Percentiles rank a stretch among this genome's conserved stretches.
Evolutionary conservation across 2,113 vertebrate species (phyloP).

Genomic region (Cryptomyrus ogoouensis): DNA sequence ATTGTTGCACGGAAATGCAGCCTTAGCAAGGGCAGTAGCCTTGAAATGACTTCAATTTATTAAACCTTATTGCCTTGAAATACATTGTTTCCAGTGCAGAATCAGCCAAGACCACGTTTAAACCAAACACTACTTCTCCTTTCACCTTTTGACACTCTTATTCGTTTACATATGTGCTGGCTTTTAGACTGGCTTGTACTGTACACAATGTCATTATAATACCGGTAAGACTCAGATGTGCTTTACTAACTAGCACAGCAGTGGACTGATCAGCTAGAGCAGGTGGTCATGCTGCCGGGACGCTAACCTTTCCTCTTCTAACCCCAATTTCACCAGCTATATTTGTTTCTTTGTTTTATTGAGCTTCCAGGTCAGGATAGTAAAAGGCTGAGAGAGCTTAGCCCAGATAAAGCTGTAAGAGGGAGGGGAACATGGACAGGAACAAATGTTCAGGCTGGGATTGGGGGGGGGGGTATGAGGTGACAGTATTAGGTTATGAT

Average conservation of each 20-base stretch:
- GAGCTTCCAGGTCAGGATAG: slow-evolving; percentile 46
- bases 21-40: not conserved
- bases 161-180: not conserved
- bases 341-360: slow-evolving; percentile 47
- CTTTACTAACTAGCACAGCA: not conserved
- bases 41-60: not conserved
- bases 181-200: not conserved
- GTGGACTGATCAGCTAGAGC: no score
- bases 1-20: not conserved
- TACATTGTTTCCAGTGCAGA: not conserved
- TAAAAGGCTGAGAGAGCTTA: slow-evolving; percentile 26
- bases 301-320: not conserved
- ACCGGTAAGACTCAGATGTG: not conserved
- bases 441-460: slow-evolving; percentile 19
- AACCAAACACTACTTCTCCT: not conserved
- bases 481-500: slow-evolving; percentile 37
- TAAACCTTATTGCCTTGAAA: not conserved
- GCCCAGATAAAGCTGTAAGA: slow-evolving; percentile 29
- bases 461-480: slow-evolving; percentile 4
- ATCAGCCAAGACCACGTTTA: not conserved
- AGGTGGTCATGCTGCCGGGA: not conserved
- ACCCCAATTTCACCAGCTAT: slow-evolving; percentile 7
- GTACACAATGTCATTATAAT: not conserved
- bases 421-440: slow-evolving; percentile 28
- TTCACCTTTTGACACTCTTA: not conserved